A percentile compares a stretch with the other conserved stretches of the same genome.
phyloP scores from a whole-genome alignment of 2,888 invertebrate genomes.

The Caradrina clavipalpis region DNA sequence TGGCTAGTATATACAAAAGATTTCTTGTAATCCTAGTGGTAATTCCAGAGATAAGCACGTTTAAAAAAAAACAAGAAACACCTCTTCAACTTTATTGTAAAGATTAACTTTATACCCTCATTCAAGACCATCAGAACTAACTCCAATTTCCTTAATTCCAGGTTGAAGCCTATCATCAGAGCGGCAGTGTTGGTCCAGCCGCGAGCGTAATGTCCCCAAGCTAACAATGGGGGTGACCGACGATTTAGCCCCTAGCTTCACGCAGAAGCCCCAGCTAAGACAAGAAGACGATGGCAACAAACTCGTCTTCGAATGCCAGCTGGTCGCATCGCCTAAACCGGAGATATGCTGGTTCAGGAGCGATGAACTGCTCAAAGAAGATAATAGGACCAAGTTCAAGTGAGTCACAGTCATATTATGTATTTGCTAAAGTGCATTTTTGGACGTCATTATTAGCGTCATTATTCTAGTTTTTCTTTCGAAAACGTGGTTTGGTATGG shows the following conservation, averaged over 20 bases:
- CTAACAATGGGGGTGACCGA: conserved; percentile 96
- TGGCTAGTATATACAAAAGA: no score
- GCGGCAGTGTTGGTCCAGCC: conserved; percentile 68
- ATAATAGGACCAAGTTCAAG: conserved; percentile 96
- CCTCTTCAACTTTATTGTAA: no score
- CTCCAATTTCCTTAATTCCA: conserved; percentile 34
- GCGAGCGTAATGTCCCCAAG: conserved; percentile 85
- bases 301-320: conserved; percentile 98
- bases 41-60: no score
- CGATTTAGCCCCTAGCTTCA: conserved; percentile 99
- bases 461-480: no score
- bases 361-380: conserved; percentile 95
- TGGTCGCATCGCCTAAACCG: conserved; percentile 96
- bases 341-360: conserved; percentile 98
- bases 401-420: conserved; percentile 70
- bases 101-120: not conserved
- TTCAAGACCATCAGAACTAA: conserved; percentile 12
- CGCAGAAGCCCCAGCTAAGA: conserved; percentile 98
- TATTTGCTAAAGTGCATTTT: no score
- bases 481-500: no score
- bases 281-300: conserved; percentile 99
- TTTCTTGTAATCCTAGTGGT: no score
- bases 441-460: no score
- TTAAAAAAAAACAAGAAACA: no score
- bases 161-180: conserved; percentile 68